Base-by-base conservation (phyloP, 2,113 vertebrate genomes). In the Cebus imitator region DNA sequence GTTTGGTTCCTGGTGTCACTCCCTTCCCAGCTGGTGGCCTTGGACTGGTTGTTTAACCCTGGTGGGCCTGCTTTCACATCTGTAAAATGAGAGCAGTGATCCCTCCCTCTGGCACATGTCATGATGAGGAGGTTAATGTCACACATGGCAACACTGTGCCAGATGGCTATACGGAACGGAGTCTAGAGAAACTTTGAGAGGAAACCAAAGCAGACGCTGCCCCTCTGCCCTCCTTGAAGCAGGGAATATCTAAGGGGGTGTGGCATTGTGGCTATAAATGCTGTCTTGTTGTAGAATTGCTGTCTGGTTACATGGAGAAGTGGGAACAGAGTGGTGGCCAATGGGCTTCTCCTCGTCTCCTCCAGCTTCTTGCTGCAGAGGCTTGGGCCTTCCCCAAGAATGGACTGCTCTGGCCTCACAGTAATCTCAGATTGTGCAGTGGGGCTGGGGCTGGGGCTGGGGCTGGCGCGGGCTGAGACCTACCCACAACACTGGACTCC, bases 301-400 rank as follows among this genome's bases (percentile, higher is more conserved):
- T 97, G 76, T 95, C 95, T 92, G 91, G 86, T 83, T 81, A 32
- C 14, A 20, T 78, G 73, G 25, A 95, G 96, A 97, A 89, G 94
- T 85, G 94, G 92, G 97, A 89, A 94, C 89, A 90, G 96, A 96
- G 95, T 87, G 58, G 87, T 21, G 17, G 87, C 75, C 43, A 40
- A 7, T 8, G 20, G 78, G 23, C 30, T 30, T 52, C 50, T 57
- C 25, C 25, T 66, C 4, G 0, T 78, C 72, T n/a, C 40, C 40
- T 45, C 48, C 40, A 8, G 70, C 87, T 83, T 73, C 87, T 83
- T 68, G 58, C 73, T 21, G 13, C 4, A 17, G 43, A 76, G 72
- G 17, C 16, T 58, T 64, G 73, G 45, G 35, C 64, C 32, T n/a
- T 95, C 13, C n/a, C 40, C 17, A 58, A 21, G 87, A 61, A 68